Base-by-base conservation (phyloP, 2,888 invertebrate species). In the Dasysyrphus albostriatus region DNA sequence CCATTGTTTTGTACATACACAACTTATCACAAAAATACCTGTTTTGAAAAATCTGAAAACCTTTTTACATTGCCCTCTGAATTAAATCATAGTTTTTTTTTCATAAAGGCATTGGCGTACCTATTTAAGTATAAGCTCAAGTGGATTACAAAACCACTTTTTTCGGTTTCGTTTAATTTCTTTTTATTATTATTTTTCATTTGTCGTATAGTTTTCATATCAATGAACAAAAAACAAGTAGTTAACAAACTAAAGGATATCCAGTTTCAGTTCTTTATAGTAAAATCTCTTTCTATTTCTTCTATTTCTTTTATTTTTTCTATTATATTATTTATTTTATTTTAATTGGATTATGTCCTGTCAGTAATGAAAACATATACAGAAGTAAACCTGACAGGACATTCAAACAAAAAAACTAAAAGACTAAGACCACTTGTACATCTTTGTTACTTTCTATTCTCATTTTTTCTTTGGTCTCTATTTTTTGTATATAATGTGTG, bases 271-370 rank as follows among this genome's bases (percentile, higher is more conserved):
- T 44, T 10, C 24, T 24, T 7, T 37, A 3, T 19, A 67, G 49
- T 34, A 19, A 19, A 67, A 34, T 16, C 47, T 6, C n/a, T 44
- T 14, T 19, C 39, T 39, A 12, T 16, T 2, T 42, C 8, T 5
- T 24, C 8, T n/a, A 10, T 29, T 44, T 63, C 3, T 39, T 39
- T 14, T 14, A 34, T 34, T 49, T 14, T 19, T 80, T 59, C 69
- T 59, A 10, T 58, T 54, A 80, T 76, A 39, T 65, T 76, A 84
- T 75, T 76, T 83, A 83, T 83, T 75, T 77, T 78, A 37, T 65
- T 73, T 84, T 80, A 84, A 84, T 80, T 84, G 80, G 84, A 84
- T 84, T 84, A 84, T 72, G 59, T 80, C 80, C 84, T 84, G 63
- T 80, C 58, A 65, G 61, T 61, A 44, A 16, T 54, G 19, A 59